A percentile compares a stretch with the other conserved stretches of the same genome.
These are phyloP conservation scores for Melitaea cinxia DNA, from an alignment of 1,140 invertebrate species.

Conservation along the genomic window DNA sequence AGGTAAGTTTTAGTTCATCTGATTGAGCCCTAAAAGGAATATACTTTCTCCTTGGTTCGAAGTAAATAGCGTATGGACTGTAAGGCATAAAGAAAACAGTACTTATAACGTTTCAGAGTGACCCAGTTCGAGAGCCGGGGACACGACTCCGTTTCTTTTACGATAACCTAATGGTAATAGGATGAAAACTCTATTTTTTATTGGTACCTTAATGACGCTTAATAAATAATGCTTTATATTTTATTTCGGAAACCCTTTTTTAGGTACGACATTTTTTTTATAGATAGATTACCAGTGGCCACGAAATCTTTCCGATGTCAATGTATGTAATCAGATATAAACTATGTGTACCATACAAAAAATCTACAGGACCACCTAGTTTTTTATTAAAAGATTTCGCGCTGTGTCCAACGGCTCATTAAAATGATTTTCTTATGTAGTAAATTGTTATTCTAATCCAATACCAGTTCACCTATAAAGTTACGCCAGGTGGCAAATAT, in stretches of 20 bases:
- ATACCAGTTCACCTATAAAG: neutral
- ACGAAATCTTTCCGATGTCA: no score
- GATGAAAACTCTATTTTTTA: slow-evolving; percentile 20
- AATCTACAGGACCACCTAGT: no score
- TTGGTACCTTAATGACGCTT: slow-evolving; percentile 3
- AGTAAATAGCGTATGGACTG: slow-evolving; percentile 27
- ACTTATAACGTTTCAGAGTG: slow-evolving; percentile 30
- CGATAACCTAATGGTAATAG: slow-evolving; percentile 35
- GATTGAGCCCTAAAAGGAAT: slow-evolving; percentile 14
- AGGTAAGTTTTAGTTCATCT: slow-evolving; percentile 5
- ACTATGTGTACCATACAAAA: no score
- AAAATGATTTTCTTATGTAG: no score
- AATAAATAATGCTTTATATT: neutral
- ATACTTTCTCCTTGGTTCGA: slow-evolving; percentile 18
- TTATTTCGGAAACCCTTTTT: neutral
- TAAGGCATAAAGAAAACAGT: slow-evolving; percentile 32
- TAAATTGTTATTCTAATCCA: neutral
- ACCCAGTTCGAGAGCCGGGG: slow-evolving; percentile 31
- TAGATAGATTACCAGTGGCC: neutral
- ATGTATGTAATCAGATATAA: no score
- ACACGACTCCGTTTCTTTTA: slow-evolving; percentile 35
- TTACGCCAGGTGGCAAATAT: neutral
- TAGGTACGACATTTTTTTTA: neutral
- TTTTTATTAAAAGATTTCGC: no score
- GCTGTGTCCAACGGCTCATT: no score